Percentiles rank a stretch among this genome's conserved stretches.
phyloP scores from a whole-genome alignment of 2,888 invertebrate genomes.

The Hypena proboscidalis region DNA sequence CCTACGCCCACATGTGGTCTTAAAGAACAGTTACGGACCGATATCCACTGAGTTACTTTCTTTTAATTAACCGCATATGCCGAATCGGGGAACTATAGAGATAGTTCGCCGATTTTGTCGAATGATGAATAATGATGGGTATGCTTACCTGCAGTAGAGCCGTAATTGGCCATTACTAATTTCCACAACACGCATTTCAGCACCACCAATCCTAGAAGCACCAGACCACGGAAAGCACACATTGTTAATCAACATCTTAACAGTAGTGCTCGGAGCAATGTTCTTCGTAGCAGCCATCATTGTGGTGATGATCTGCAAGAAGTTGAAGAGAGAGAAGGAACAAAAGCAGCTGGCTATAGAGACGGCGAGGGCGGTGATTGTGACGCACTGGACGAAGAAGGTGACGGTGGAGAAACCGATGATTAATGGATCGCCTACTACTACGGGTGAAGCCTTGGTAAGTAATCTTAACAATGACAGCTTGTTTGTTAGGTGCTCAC shows the following conservation, averaged over 20 bases:
- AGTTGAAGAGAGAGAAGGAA: slow-evolving; percentile 91
- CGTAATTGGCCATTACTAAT: no score
- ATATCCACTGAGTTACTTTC: no score
- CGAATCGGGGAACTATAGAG: no score
- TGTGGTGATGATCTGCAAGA: slow-evolving; percentile 88
- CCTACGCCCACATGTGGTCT: no score
- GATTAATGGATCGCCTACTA: slow-evolving; percentile 85
- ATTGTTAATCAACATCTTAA: slow-evolving; percentile 84
- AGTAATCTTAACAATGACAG: no score
- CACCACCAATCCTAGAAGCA: slow-evolving; percentile 65
- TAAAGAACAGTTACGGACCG: no score
- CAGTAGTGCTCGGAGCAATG: slow-evolving; percentile 85
- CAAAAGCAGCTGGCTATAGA: slow-evolving; percentile 93
- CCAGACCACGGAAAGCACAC: slow-evolving; percentile 80
- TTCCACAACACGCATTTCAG: slow-evolving; percentile 44
- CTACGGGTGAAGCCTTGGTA: slow-evolving; percentile 87
- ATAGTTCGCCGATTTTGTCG: no score
- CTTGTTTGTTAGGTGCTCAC: no score
- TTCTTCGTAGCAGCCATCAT: slow-evolving; percentile 85
- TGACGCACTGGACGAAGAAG: slow-evolving; percentile 96
- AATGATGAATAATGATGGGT: no score
- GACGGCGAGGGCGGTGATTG: slow-evolving; percentile 91
- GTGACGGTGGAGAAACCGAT: slow-evolving; percentile 94
- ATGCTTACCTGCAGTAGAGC: no score
- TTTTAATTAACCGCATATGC: no score